Base-by-base conservation (phyloP, 2,797 vertebrate species). In the Sebastes iracundus region DNA sequence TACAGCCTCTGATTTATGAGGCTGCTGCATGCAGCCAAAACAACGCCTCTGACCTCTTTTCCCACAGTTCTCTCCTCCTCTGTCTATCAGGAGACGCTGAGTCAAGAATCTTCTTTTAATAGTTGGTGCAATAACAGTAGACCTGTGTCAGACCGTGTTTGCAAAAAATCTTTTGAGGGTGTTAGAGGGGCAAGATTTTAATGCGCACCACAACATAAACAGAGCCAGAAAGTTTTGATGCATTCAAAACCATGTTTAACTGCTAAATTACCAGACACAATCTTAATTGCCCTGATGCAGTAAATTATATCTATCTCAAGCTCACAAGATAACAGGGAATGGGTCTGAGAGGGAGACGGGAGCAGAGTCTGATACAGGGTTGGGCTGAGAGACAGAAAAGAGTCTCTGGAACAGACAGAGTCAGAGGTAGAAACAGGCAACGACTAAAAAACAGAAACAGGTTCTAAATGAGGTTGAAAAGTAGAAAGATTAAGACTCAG, bases 1-100 rank as follows among this genome's bases (percentile, higher is more conserved):
- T 83, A 78, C 64, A 75, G 68, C 18, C 22, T 82, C 62, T 87
- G 87, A 94, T 91, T 90, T 84, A 94, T 80, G 87, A 88, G 71
- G 65, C 80, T 84, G 67, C 69, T 72, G 80, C 67, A 71, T 68
- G 74, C 77, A 83, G 90, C 88, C 88, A 92, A 90, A 92, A 90
- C 90, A 87, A 86, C 74, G 77, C 79, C 88, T 80, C 80, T 88
- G 84, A 88, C 88, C 87, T 88, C 71, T 76, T 82, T 87, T 80
- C 87, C 83, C 90, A 87, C 82, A 82, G 67, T 81, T 62, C 63
- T 82, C 71, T 72, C 55, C 72, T 79, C 76, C 46, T 72, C 75
- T 67, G 66, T 91, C 86, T 80, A 83, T 84, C 81, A 80, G 78
- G 67, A 83, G 78, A 82, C 7, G n/a, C 63, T 69, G 56, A 72